A percentile compares a stretch with the other conserved stretches of the same genome.
These are phyloP conservation scores for Mythimna vitellina DNA, from an alignment of 2,888 invertebrate genomes.

Conservation along the genomic window DNA sequence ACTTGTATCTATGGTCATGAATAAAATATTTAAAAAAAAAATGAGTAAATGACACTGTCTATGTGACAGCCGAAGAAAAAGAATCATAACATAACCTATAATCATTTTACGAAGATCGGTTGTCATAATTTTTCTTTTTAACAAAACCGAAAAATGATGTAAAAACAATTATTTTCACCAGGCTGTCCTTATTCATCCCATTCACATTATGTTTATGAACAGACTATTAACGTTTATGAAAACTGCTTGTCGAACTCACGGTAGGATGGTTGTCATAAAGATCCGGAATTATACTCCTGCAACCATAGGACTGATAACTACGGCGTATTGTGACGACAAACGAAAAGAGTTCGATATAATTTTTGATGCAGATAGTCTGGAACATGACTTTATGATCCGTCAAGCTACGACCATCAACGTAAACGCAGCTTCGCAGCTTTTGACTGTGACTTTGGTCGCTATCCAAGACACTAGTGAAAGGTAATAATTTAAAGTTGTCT, in stretches of 20 bases:
- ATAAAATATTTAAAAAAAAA: no score
- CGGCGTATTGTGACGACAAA: slow-evolving; percentile 77
- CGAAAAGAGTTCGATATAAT: slow-evolving; percentile 67
- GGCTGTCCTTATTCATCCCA: slow-evolving; percentile 38
- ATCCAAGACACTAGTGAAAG: slow-evolving; percentile 89
- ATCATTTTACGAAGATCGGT: slow-evolving; percentile 9
- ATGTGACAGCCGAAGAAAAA: slow-evolving; percentile 13
- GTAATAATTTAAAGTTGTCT: slow-evolving; percentile 68
- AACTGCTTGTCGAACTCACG: slow-evolving; percentile 68
- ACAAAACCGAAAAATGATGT: slow-evolving; percentile 46
- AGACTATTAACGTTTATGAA: slow-evolving; percentile 74
- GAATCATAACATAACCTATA: slow-evolving; percentile 52
- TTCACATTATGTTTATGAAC: slow-evolving; percentile 76
- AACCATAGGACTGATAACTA: slow-evolving; percentile 76
- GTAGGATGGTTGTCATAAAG: slow-evolving; percentile 66
- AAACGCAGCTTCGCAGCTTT: slow-evolving; percentile 89
- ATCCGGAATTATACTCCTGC: slow-evolving; percentile 75
- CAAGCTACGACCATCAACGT: slow-evolving; percentile 90
- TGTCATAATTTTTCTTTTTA: slow-evolving; percentile 26
- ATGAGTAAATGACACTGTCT: slow-evolving; percentile 5
- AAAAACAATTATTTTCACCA: slow-evolving; percentile 17
- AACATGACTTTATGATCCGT: slow-evolving; percentile 88
- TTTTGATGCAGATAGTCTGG: slow-evolving; percentile 79
- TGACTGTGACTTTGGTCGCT: slow-evolving; percentile 89
- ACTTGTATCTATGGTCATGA: no score